Conservation (phyloP, 2,113 vertebrate genomes). For the Peucedramus taeniatus region DNA sequence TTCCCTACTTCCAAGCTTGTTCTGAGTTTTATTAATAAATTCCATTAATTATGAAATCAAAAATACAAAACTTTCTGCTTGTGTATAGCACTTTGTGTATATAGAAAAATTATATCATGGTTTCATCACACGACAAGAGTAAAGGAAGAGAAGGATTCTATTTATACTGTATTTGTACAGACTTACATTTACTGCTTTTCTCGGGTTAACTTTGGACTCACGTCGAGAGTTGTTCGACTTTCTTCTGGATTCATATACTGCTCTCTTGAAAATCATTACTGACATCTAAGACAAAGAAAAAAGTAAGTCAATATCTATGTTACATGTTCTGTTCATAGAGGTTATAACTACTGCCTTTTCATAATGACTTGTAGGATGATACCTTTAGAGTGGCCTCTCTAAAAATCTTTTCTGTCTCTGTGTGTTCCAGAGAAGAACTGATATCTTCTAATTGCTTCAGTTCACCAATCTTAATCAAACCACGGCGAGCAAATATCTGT, state of each 20-base stretch:
- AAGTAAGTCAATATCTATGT: background rate
- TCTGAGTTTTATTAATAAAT: background rate
- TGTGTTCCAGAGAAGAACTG: slow-evolving; percentile 52
- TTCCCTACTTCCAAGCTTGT: background rate
- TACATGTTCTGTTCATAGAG: background rate
- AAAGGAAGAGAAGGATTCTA: background rate
- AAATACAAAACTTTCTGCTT: background rate
- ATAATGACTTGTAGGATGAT: slow-evolving; percentile 11
- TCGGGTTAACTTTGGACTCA: slow-evolving; percentile 73
- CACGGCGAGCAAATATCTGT: slow-evolving; percentile 89
- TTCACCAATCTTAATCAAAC: slow-evolving; percentile 85
- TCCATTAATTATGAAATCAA: background rate
- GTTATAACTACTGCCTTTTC: background rate
- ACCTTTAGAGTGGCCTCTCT: slow-evolving; percentile 90
- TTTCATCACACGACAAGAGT: background rate
- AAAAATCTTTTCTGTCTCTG: slow-evolving; percentile 74
- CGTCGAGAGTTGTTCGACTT: slow-evolving; percentile 70
- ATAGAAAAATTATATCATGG: background rate
- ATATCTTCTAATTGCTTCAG: slow-evolving; percentile 78
- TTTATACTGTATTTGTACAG: no score
- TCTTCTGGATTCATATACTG: slow-evolving; percentile 81
- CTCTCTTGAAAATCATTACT: slow-evolving; percentile 88
- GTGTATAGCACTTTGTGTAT: background rate
- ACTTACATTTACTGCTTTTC: slow-evolving; percentile 79
- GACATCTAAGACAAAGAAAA: slow-evolving; percentile 77